Percentiles rank a stretch among this genome's conserved stretches.
phyloP scores from a whole-genome alignment of 1,140 invertebrate genomes.

The Papilio machaon region DNA sequence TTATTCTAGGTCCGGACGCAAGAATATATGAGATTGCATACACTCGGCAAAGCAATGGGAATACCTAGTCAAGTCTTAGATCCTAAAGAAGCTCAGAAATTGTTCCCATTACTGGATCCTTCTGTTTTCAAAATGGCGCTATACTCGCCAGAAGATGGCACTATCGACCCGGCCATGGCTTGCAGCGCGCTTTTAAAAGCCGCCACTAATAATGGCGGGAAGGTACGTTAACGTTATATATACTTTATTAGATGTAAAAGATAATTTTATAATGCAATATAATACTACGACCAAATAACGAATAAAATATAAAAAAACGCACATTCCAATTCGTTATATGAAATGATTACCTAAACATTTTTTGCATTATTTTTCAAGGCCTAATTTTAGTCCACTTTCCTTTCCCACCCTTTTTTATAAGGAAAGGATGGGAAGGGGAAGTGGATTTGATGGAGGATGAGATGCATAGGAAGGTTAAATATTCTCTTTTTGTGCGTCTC shows the following conservation, averaged over 20 bases:
- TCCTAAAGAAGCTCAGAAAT: slow-evolving; percentile 87
- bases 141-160: slow-evolving; percentile 91
- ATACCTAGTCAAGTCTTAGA: slow-evolving; percentile 89
- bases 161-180: slow-evolving; percentile 91
- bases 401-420: too few species aligned
- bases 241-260: neutral
- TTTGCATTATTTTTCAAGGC: too few species aligned
- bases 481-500: too few species aligned
- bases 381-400: too few species aligned
- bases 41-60: slow-evolving; percentile 88
- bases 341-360: too few species aligned
- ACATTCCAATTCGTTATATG: too few species aligned
- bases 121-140: slow-evolving; percentile 88
- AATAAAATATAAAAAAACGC: too few species aligned
- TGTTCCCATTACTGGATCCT: slow-evolving; percentile 91
- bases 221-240: slow-evolving; percentile 80
- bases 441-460: too few species aligned
- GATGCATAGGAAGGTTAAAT: too few species aligned
- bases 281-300: too few species aligned
- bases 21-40: slow-evolving; percentile 92
- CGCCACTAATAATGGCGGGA: slow-evolving; percentile 86
- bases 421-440: too few species aligned
- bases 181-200: slow-evolving; percentile 88
- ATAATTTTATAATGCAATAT: too few species aligned
- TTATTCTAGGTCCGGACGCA: slow-evolving; percentile 86